phyloP scores from a whole-genome alignment of 2,888 invertebrate species.

The Orchestes rusci region DNA sequence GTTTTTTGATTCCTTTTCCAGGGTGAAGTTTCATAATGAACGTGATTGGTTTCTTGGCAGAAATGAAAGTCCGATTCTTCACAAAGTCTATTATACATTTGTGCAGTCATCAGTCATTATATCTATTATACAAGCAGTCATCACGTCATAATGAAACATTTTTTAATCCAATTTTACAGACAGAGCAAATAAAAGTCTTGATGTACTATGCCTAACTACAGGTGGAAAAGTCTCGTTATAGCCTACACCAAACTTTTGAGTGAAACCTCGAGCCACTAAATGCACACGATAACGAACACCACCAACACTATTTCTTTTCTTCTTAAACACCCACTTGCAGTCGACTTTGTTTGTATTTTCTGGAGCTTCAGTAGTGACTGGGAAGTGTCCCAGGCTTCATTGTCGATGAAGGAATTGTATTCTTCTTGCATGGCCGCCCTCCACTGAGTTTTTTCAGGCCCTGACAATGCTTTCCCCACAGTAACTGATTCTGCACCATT shows the following conservation, averaged over 20 bases:
- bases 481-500: too few species aligned
- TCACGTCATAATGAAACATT: conserved; percentile 27
- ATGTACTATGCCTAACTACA: conserved; percentile 22
- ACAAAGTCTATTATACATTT: too few species aligned
- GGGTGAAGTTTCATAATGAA: too few species aligned
- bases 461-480: too few species aligned
- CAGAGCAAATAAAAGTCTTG: conserved; percentile 25
- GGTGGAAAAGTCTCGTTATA: conserved; percentile 30
- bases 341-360: conserved; percentile 23
- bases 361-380: conserved; percentile 24
- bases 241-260: conserved; percentile 27
- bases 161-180: conserved; percentile 24
- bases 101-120: too few species aligned
- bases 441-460: conserved; percentile 26
- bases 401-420: conserved; percentile 29
- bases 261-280: conserved; percentile 30
- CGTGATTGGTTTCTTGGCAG: too few species aligned
- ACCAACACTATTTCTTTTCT: conserved; percentile 22
- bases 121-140: conserved; percentile 31
- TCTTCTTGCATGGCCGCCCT: conserved; percentile 31
- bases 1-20: too few species aligned
- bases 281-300: conserved; percentile 26
- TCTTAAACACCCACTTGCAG: conserved; percentile 32
- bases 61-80: too few species aligned
- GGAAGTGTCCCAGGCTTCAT: conserved; percentile 31